These are phyloP conservation scores for Lithobius niger DNA, from an alignment of 1,140 invertebrate species.

Conservation along the genomic window DNA sequence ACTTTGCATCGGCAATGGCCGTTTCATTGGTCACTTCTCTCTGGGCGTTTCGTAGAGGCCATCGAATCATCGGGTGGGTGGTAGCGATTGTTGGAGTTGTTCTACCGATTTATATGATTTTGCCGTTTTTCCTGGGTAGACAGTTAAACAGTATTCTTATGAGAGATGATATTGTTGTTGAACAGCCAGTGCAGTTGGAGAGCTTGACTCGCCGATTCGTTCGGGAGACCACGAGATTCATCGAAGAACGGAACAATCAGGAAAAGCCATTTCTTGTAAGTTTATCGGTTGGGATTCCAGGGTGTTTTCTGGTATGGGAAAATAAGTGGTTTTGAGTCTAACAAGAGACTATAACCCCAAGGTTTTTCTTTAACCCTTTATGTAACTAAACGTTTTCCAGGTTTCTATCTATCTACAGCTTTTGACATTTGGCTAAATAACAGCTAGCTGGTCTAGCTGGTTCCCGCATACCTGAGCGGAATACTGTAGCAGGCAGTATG, in stretches of 20 bases:
- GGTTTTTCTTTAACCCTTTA: too few species aligned
- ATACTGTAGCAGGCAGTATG: too few species aligned
- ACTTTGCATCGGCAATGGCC: background rate
- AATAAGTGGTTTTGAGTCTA: too few species aligned
- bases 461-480: too few species aligned
- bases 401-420: background rate
- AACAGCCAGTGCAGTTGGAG: slow-evolving; percentile 22
- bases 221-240: slow-evolving; percentile 20
- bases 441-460: too few species aligned
- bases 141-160: slow-evolving; percentile 28
- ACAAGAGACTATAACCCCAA: too few species aligned
- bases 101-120: background rate
- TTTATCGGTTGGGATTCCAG: background rate
- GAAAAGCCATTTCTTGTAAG: slow-evolving; percentile 7
- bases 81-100: background rate
- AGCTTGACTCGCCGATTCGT: slow-evolving; percentile 21
- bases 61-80: background rate
- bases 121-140: slow-evolving; percentile 15
- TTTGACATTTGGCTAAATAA: background rate
- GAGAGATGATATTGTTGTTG: slow-evolving; percentile 20
- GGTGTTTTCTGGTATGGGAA: background rate
- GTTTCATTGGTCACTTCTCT: background rate
- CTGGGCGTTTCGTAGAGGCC: background rate
- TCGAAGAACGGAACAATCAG: slow-evolving; percentile 8
- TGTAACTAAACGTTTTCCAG: too few species aligned